Evolutionary conservation across 2,888 invertebrate species (phyloP).

Genomic region (Diachrysia chrysitis): DNA sequence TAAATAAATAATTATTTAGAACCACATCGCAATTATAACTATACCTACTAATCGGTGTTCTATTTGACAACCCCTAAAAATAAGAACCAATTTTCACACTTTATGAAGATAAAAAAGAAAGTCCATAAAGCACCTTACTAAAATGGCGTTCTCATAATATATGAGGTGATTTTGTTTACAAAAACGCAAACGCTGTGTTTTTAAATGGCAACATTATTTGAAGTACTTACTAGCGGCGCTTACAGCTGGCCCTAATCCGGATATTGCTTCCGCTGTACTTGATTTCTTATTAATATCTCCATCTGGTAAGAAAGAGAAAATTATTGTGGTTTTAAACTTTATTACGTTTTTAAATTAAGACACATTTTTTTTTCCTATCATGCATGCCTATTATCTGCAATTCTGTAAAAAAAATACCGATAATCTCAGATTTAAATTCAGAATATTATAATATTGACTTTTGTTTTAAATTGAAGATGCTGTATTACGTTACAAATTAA

Average conservation of each 20-base stretch:
- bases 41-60: no score
- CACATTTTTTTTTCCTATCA: no score
- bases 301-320: slow-evolving; percentile 69
- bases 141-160: slow-evolving; percentile 51
- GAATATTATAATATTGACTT: no score
- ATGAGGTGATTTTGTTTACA: slow-evolving; percentile 51
- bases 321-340: slow-evolving; percentile 40
- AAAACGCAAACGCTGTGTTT: slow-evolving; percentile 59
- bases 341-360: slow-evolving; percentile 30
- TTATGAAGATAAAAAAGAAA: background rate
- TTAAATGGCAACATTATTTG: slow-evolving; percentile 58
- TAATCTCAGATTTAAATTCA: no score
- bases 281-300: slow-evolving; percentile 79
- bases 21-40: no score
- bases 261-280: slow-evolving; percentile 75
- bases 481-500: no score
- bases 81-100: background rate
- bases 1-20: no score
- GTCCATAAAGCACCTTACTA: slow-evolving; percentile 40
- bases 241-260: slow-evolving; percentile 84
- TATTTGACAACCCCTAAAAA: no score
- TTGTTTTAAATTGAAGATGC: no score
- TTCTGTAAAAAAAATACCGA: no score
- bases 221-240: slow-evolving; percentile 84
- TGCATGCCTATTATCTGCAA: no score